These are phyloP conservation scores for Chroicocephalus ridibundus DNA, from an alignment of 2,113 vertebrate species.

Conservation along the genomic window DNA sequence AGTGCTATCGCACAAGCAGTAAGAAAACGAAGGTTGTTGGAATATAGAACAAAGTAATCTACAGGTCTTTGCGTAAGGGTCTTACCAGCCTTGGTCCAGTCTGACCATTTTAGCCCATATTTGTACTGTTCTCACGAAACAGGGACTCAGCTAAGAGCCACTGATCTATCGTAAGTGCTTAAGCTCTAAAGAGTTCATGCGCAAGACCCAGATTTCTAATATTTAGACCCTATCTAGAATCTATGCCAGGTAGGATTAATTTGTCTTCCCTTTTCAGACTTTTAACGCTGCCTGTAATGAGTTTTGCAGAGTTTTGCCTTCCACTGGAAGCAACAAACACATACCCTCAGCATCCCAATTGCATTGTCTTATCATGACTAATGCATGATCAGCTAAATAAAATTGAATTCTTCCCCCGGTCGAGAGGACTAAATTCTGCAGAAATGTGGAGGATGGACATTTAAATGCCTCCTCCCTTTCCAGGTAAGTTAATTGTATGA, in stretches of 20 bases:
- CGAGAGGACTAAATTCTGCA: background rate
- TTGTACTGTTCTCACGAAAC: background rate
- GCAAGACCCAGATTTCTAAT: background rate
- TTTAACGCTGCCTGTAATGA: background rate
- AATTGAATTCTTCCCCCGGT: background rate
- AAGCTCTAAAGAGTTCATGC: background rate
- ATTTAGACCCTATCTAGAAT: background rate
- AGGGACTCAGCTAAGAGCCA: background rate
- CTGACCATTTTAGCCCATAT: background rate
- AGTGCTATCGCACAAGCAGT: fast-evolving
- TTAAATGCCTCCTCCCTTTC: background rate
- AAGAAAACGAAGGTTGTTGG: background rate
- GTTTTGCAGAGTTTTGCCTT: background rate
- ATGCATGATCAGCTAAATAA: background rate
- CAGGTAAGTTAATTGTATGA: background rate
- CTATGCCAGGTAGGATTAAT: background rate
- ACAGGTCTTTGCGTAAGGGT: background rate
- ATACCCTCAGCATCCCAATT: background rate
- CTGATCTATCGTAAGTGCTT: background rate
- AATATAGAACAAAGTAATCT: background rate
- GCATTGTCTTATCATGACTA: background rate
- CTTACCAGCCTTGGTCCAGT: background rate
- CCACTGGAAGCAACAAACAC: background rate
- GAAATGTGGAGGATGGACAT: background rate
- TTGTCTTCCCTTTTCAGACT: background rate